Percentiles rank a stretch among this genome's conserved stretches.
Evolutionary conservation across 2,113 vertebrate genomes (phyloP).

Genomic region (Anser cygnoides): DNA sequence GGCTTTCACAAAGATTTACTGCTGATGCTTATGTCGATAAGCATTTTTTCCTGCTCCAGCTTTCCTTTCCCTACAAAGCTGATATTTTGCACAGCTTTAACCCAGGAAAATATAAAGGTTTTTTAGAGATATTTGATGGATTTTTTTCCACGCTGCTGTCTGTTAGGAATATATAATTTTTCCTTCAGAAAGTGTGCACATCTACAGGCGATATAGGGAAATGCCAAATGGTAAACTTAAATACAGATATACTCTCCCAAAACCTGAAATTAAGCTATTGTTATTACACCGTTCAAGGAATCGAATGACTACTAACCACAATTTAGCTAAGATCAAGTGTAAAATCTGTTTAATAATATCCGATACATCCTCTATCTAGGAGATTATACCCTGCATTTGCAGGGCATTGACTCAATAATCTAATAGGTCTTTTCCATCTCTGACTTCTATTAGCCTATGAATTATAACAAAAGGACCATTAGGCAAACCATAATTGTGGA

Average conservation of each 20-base stretch:
- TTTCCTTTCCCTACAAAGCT: background rate
- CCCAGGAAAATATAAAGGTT: background rate
- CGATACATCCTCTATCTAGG: constrained; percentile 8
- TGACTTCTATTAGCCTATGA: constrained; percentile 72
- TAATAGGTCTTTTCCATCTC: constrained; percentile 71
- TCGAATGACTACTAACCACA: background rate
- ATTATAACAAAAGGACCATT: constrained; percentile 74
- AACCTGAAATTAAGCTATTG: background rate
- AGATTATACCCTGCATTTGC: constrained; percentile 64
- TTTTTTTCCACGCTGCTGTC: accelerated
- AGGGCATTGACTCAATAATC: constrained; percentile 67
- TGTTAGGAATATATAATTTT: background rate
- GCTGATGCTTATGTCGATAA: background rate
- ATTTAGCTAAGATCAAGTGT: constrained; percentile 61
- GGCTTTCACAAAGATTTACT: background rate
- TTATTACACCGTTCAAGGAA: background rate
- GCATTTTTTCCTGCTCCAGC: background rate
- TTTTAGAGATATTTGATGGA: background rate
- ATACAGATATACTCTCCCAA: background rate
- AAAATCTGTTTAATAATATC: constrained; percentile 61
- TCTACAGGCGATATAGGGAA: background rate
- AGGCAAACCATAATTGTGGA: constrained; percentile 72
- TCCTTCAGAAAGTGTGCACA: background rate
- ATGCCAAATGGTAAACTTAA: background rate
- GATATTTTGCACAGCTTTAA: background rate